phyloP scores from a whole-genome alignment of 37 sponge, comb jelly and placozoan species.

The Aphrocallistes beatrix region DNA sequence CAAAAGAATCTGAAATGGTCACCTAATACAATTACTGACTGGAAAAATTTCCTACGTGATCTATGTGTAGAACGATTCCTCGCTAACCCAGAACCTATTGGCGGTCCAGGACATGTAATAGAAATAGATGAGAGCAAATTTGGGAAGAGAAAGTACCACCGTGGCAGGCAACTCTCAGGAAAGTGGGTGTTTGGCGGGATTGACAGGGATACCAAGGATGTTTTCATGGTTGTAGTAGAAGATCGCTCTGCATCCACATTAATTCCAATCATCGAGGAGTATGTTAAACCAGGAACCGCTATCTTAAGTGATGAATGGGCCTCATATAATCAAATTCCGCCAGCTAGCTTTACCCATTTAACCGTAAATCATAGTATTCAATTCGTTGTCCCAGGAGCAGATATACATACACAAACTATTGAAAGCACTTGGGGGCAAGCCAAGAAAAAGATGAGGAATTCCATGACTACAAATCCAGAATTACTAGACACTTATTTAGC shows the following conservation, averaged over 20 bases:
- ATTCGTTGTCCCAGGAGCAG: neutral
- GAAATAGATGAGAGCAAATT: slow-evolving; percentile 2
- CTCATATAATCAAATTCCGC: neutral
- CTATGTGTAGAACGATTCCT: neutral
- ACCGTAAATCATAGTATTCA: neutral
- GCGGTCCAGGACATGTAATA: neutral
- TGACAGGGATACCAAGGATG: neutral
- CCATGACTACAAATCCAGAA: neutral
- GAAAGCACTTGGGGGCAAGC: neutral
- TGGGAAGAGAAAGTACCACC: neutral
- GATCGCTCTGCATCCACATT: neutral
- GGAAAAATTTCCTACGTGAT: neutral
- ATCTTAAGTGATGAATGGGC: neutral
- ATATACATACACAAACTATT: neutral
- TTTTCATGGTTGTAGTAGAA: neutral
- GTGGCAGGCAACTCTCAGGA: neutral
- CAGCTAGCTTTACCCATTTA: neutral
- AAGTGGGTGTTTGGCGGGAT: neutral
- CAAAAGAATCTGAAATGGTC: neutral
- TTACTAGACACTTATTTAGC: neutral
- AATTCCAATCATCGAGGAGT: neutral
- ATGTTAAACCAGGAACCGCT: neutral
- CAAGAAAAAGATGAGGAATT: neutral
- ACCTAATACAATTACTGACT: neutral
- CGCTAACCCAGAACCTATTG: neutral